A percentile compares a stretch with the other conserved stretches of the same genome.
These are phyloP conservation scores for Pocillopora meandrina DNA, from an alignment of 92 coral and sea anemone genomes.

Conservation along the genomic window DNA sequence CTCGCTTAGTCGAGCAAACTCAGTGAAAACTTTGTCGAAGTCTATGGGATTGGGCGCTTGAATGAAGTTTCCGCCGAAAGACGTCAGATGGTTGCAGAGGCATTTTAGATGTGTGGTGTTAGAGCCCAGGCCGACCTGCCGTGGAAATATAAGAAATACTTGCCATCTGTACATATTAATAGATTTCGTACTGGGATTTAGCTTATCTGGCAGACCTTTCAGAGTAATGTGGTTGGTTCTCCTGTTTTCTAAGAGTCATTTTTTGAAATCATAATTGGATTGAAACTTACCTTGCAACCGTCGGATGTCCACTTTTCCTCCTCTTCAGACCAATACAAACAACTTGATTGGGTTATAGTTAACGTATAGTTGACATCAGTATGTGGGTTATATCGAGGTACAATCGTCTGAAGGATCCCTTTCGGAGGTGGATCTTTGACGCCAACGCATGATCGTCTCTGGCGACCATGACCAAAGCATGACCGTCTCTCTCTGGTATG, in stretches of 20 bases:
- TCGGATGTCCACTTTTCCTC: conserved; percentile 36
- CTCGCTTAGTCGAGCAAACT: conserved; percentile 23
- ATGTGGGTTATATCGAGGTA: conserved; percentile 23
- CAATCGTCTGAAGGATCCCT: not conserved
- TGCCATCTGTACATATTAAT: too few relatives aligned
- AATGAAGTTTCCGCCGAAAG: conserved; percentile 36
- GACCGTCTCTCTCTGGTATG: conserved; percentile 28
- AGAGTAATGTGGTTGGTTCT: too few relatives aligned
- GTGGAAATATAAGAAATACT: not conserved
- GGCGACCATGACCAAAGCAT: conserved; percentile 49
- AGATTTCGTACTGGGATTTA: too few relatives aligned
- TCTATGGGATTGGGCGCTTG: conserved; percentile 48
- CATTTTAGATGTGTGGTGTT: conserved; percentile 24
- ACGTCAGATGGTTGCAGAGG: conserved; percentile 41
- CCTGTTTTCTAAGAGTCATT: not conserved
- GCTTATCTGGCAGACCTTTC: not conserved
- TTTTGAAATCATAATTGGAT: not conserved
- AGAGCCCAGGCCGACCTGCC: conserved; percentile 34
- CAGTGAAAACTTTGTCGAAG: conserved; percentile 42
- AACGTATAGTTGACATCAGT: conserved; percentile 51
- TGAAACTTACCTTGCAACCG: conserved; percentile 36
- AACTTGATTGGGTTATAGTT: conserved; percentile 36
- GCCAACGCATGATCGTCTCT: conserved; percentile 49
- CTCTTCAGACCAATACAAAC: conserved; percentile 52
- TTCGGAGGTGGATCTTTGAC: conserved; percentile 40